A percentile compares a stretch with the other conserved stretches of the same genome.
phyloP scores from a whole-genome alignment of 2,113 vertebrate species.

The Hiodon tergisus region DNA sequence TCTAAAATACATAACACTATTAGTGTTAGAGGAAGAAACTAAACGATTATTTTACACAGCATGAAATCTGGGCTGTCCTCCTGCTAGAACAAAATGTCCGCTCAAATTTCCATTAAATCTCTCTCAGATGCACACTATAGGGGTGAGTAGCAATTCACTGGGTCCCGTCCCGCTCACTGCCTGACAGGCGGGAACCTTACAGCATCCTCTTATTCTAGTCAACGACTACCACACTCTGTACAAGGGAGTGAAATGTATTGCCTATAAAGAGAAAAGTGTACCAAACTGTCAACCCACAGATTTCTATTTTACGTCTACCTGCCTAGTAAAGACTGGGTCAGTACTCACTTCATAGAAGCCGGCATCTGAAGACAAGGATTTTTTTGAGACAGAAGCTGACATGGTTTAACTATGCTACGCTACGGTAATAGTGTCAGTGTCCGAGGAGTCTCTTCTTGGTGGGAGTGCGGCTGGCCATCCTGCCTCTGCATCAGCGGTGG shows the following conservation, averaged over 20 bases:
- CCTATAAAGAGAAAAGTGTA: conserved; percentile 41
- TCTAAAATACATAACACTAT: conserved; percentile 94
- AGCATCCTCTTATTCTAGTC: conserved; percentile 21
- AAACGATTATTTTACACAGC: conserved; percentile 41
- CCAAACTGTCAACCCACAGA: conserved; percentile 30
- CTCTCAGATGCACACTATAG: conserved; percentile 37
- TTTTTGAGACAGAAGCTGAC: conserved; percentile 24
- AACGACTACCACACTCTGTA: conserved; percentile 48
- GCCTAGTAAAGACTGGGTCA: conserved; percentile 29
- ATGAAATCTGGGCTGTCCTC: conserved; percentile 59
- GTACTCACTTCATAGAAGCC: conserved; percentile 24
- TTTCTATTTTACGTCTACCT: conserved; percentile 28
- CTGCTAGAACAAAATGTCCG: conserved; percentile 54
- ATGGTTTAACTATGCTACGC: conserved; percentile 54
- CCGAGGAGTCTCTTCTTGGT: conserved; percentile 38
- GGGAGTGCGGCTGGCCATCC: conserved; percentile 40
- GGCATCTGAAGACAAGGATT: conserved; percentile 11
- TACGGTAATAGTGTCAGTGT: conserved; percentile 56
- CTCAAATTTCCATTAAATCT: conserved; percentile 32
- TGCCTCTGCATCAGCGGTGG: conserved; percentile 71
- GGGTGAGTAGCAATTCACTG: conserved; percentile 33
- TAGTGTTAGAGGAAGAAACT: conserved; percentile 68
- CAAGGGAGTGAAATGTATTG: conserved; percentile 39
- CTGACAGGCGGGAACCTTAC: conserved; percentile 3
- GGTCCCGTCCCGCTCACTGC: conserved; percentile 39